Evolutionary conservation across 2,113 vertebrate species (phyloP).

Genomic region (Phylloscopus trochiloides): DNA sequence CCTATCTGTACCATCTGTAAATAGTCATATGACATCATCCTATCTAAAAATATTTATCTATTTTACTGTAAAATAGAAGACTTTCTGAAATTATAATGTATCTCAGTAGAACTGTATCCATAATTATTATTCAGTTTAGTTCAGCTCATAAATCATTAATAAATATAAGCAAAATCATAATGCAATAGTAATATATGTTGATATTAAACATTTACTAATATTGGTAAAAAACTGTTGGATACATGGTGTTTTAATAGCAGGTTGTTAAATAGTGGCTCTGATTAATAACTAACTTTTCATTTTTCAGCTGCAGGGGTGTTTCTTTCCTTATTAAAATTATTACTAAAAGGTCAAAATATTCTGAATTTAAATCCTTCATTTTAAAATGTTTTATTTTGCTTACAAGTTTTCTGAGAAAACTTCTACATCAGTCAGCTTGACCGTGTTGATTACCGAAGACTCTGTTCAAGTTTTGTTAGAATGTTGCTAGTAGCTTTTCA

Average conservation of each 20-base stretch:
- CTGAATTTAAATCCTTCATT: neutral
- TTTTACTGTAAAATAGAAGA: neutral
- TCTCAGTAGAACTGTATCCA: neutral
- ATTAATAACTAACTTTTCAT: neutral
- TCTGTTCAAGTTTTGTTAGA: neutral
- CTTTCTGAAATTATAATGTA: neutral
- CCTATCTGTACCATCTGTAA: neutral
- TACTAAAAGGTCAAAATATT: neutral
- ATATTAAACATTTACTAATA: neutral
- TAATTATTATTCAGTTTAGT: neutral
- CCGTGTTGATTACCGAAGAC: rapidly evolving
- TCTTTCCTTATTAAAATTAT: neutral
- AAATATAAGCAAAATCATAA: neutral
- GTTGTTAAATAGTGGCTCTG: neutral
- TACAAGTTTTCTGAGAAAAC: neutral
- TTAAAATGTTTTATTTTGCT: neutral
- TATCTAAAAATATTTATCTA: neutral
- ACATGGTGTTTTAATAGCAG: neutral
- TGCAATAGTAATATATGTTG: neutral
- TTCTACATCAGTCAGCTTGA: neutral
- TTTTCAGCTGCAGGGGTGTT: neutral
- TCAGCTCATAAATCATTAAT: neutral
- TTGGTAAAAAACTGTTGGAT: neutral
- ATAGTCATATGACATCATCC: neutral
- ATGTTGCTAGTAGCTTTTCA: neutral